These are phyloP conservation scores for Drosophila asahinai DNA, from an alignment of 1,140 invertebrate species.

Conservation along the genomic window DNA sequence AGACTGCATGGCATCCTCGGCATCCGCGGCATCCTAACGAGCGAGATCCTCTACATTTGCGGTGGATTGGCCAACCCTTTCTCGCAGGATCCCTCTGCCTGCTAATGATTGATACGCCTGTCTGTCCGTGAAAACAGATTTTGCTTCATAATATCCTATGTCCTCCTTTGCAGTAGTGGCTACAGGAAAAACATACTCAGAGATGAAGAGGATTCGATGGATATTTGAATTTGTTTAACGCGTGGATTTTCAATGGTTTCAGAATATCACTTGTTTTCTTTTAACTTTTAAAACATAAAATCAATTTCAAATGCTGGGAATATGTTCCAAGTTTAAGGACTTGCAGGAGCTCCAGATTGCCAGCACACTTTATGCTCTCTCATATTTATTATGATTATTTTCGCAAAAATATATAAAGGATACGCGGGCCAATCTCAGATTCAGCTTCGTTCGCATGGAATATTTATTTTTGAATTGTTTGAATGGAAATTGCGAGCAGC, in stretches of 20 bases:
- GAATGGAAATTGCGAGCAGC: conserved; percentile 32
- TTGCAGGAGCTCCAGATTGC: no score
- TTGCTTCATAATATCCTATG: conserved; percentile 17
- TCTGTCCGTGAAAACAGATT: conserved; percentile 41
- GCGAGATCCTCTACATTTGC: conserved; percentile 50
- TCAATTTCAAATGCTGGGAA: no score
- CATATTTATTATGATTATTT: conserved; percentile 14
- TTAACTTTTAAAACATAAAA: no score
- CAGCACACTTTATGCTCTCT: no score
- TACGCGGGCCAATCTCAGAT: background rate
- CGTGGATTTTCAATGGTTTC: background rate
- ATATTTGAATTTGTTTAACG: background rate
- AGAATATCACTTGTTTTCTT: no score
- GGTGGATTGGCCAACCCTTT: conserved; percentile 54
- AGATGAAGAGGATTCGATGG: background rate
- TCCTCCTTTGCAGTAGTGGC: no score
- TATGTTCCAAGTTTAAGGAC: no score
- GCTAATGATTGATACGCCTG: conserved; percentile 51
- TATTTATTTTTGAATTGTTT: background rate
- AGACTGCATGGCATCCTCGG: conserved; percentile 17
- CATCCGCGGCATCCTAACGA: conserved; percentile 41
- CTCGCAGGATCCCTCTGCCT: conserved; percentile 10
- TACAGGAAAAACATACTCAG: background rate
- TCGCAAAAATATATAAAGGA: background rate
- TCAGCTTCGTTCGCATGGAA: background rate